Evolutionary conservation across 2,888 invertebrate genomes (phyloP).

Genomic region (Cheilosia variabilis): DNA sequence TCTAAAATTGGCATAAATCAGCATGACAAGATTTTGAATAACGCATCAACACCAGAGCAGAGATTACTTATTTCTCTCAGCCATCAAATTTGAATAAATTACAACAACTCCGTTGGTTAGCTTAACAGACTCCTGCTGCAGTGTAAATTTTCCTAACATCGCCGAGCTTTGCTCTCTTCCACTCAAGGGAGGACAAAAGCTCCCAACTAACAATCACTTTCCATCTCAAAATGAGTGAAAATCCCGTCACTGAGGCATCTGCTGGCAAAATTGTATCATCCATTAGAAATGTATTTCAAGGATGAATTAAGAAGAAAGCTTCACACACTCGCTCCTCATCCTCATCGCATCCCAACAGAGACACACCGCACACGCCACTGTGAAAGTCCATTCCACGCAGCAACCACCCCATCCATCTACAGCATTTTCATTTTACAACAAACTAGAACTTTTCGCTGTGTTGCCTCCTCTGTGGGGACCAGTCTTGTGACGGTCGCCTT

Average conservation of each 20-base stretch:
- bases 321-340: constrained; percentile 15
- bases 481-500: constrained; percentile 75
- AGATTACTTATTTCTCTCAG: constrained; percentile 2
- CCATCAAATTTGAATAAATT: neutral
- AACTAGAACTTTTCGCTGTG: constrained; percentile 67
- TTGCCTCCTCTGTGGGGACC: constrained; percentile 65
- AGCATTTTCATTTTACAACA: constrained; percentile 15
- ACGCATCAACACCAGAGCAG: constrained; percentile 15
- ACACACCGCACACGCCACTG: constrained; percentile 7
- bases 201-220: constrained; percentile 60
- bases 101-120: neutral
- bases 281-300: constrained; percentile 67
- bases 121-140: constrained; percentile 26
- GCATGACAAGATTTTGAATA: constrained; percentile 2
- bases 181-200: constrained; percentile 40
- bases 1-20: neutral
- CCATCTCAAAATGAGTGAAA: constrained; percentile 73
- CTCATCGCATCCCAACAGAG: constrained; percentile 3
- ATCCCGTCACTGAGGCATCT: neutral
- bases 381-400: constrained; percentile 28
- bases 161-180: constrained; percentile 47
- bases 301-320: constrained; percentile 67
- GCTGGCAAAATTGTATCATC: constrained; percentile 54
- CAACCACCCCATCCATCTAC: neutral
- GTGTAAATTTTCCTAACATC: constrained; percentile 8